phyloP scores from a whole-genome alignment of 2,888 invertebrate species.

The Orthonychiurus folsomi region DNA sequence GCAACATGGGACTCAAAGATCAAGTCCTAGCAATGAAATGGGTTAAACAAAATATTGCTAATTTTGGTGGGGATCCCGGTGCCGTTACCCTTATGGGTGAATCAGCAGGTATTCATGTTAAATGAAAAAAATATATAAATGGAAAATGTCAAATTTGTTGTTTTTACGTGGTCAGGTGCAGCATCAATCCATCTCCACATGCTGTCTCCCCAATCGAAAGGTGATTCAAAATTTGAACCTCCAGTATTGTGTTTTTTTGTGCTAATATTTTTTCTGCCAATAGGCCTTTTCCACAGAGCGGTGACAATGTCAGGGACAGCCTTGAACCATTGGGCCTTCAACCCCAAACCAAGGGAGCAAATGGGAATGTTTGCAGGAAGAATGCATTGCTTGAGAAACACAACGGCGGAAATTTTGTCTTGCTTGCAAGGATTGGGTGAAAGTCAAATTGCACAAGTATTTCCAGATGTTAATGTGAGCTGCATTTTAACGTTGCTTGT shows the following conservation, averaged over 20 bases:
- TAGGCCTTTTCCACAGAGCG: slow-evolving; percentile 30
- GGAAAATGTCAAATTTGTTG: no score
- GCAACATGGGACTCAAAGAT: slow-evolving; percentile 4
- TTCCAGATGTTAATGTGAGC: slow-evolving; percentile 17
- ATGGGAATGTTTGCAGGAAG: background rate
- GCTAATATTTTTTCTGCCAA: background rate
- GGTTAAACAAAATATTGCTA: background rate
- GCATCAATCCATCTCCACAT: background rate
- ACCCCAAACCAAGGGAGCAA: slow-evolving; percentile 19
- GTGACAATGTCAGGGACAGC: slow-evolving; percentile 32
- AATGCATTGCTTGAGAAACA: background rate
- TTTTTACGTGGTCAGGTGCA: background rate
- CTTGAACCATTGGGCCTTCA: slow-evolving; percentile 33
- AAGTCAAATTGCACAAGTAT: slow-evolving; percentile 19
- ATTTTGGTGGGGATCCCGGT: background rate
- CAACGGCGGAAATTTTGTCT: background rate
- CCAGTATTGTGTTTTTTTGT: background rate
- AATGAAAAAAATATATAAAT: no score
- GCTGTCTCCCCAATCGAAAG: slow-evolving; percentile 2
- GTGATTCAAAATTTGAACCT: background rate
- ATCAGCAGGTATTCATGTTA: no score
- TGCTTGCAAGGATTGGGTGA: slow-evolving; percentile 18
- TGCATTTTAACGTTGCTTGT: background rate
- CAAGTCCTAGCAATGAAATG: background rate
- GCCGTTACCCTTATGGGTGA: background rate